Evolutionary conservation across 2,888 invertebrate species (phyloP), one percentile per base, ranked within the genome.

Genomic region (Boloria euphrosyne): DNA sequence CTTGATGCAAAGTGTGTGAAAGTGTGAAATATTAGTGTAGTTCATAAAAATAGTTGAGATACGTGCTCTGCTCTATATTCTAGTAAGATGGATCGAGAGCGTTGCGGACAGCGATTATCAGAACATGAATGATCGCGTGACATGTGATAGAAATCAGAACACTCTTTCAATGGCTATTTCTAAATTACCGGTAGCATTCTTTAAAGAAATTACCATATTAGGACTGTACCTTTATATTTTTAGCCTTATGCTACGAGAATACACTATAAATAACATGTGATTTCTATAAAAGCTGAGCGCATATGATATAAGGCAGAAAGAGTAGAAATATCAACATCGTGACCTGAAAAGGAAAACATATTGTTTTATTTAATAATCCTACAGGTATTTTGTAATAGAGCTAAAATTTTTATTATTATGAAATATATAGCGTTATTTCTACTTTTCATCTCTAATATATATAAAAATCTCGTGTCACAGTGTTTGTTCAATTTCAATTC

Each of bases 311-410:
- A 0, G 87, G 83, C 46, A 84, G 75, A 73, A 86, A 78, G 58
- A 86, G 75, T 1, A 90, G 80, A 0, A 88, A 75, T 5, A 83
- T 75, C 85, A 85, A 82, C 90, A 90, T 90, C 27, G 27, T 73
- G 65, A 51, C 70, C 75, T 89, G 86, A 78, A 14, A 83, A 81
- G 18, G 68, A 70, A 72, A 57, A 67, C n/a, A 68, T 27, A 16
- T 27, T 43, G 1, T 3, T 55, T 55, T 54, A 43, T 16, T 50
- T n/a, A n/a, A n/a, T n/a, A n/a, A n/a, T n/a, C n/a, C n/a, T n/a
- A n/a, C n/a, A n/a, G n/a, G n/a, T n/a, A n/a, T n/a, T n/a, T n/a
- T n/a, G n/a, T n/a, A n/a, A n/a, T n/a, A n/a, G n/a, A n/a, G n/a
- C n/a, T n/a, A n/a, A n/a, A n/a, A n/a, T n/a, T n/a, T n/a, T n/a